A percentile compares a stretch with the other conserved stretches of the same genome.
Conservation (phyloP, 2,113 vertebrate species). For the Catharus minimus region DNA sequence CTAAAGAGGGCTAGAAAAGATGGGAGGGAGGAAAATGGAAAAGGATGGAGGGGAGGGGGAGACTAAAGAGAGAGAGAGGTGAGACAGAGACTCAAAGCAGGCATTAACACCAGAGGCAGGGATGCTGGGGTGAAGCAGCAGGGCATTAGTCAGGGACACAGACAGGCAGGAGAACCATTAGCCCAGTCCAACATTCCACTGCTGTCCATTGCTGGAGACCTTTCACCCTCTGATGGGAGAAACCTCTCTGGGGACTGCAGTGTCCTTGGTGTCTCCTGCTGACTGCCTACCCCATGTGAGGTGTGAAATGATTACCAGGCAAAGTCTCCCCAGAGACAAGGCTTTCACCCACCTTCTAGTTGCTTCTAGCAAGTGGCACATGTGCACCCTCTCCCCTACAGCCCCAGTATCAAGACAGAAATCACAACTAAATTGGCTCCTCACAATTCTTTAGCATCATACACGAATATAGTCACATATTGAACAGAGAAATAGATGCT, state of each 20-base stretch:
- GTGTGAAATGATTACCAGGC: background rate
- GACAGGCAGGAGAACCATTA: background rate
- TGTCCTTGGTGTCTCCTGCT: background rate
- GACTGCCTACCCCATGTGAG: background rate
- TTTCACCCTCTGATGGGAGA: background rate
- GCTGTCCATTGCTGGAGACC: rapidly evolving
- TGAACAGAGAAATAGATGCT: background rate
- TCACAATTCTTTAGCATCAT: background rate
- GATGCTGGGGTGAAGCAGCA: background rate
- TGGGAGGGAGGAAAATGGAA: background rate
- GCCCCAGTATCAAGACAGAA: background rate
- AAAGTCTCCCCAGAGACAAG: too few species aligned
- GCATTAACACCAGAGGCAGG: background rate
- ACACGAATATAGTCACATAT: background rate
- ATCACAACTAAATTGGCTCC: too few species aligned
- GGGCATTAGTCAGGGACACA: too few species aligned
- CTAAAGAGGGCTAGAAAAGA: background rate
- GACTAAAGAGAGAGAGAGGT: background rate
- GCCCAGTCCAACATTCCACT: background rate
- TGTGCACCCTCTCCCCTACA: too few species aligned
- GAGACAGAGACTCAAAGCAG: background rate
- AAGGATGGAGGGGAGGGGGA: background rate
- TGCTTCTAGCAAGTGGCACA: background rate
- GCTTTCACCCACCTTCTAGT: too few species aligned
- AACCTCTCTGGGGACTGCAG: background rate